Conservation (phyloP, 2,888 invertebrate species). For the Heliconius ismenius region DNA sequence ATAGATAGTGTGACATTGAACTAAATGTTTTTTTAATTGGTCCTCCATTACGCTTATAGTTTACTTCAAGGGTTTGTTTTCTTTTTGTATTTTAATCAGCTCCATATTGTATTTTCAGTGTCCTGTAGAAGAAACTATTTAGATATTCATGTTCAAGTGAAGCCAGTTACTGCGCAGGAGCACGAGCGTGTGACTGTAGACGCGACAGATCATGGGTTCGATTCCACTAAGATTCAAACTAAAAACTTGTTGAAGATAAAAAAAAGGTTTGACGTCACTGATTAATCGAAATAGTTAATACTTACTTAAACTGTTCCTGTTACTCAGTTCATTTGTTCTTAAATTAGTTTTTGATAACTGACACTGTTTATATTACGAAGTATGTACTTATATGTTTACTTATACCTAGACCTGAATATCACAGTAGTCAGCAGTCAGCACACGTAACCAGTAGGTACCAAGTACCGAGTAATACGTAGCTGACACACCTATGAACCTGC, state of each 20-base stretch:
- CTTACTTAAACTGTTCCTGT: no score
- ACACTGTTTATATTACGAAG: no score
- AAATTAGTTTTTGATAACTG: no score
- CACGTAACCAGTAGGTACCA: not conserved
- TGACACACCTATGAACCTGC: slow-evolving; percentile 10
- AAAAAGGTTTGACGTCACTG: no score
- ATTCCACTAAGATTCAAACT: no score
- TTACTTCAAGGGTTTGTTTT: not conserved
- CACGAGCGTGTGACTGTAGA: not conserved
- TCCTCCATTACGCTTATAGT: not conserved
- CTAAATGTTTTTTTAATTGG: slow-evolving; percentile 28
- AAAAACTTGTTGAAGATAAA: no score
- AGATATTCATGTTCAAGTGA: no score
- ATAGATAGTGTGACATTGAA: slow-evolving; percentile 26
- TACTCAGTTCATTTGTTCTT: no score
- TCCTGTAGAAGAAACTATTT: no score
- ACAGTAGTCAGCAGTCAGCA: not conserved
- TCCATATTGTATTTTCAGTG: not conserved
- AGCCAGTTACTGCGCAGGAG: no score
- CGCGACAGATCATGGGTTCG: not conserved
- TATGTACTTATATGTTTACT: no score
- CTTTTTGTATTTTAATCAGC: not conserved
- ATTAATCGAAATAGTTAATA: no score
- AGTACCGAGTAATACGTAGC: slow-evolving; percentile 14
- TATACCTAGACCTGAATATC: not conserved